Evolutionary conservation across 2,888 invertebrate species (phyloP).

Genomic region (Allophyes oxyacanthae): DNA sequence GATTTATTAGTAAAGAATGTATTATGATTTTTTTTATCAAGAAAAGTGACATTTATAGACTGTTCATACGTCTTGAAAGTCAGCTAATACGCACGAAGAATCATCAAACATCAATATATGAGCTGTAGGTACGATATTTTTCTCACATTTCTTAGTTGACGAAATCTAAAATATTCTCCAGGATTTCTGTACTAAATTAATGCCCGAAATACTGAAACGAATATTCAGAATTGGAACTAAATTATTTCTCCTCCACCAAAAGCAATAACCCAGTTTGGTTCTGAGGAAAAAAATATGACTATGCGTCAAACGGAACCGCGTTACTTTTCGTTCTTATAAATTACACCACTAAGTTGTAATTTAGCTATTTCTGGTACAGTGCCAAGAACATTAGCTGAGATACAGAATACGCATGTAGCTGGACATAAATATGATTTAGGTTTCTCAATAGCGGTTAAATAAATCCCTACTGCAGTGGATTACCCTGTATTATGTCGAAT

Average conservation of each 20-base stretch:
- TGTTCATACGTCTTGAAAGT: no score
- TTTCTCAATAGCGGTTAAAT: slow-evolving; percentile 47
- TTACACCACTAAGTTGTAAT: slow-evolving; percentile 53
- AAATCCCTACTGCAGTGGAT: slow-evolving; percentile 47
- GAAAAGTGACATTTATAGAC: no score
- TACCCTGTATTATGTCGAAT: slow-evolving; percentile 33
- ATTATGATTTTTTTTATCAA: no score
- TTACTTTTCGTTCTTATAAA: slow-evolving; percentile 47
- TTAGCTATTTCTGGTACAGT: slow-evolving; percentile 53
- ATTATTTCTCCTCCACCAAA: slow-evolving; percentile 14
- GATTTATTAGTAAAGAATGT: no score
- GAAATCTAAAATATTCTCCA: no score
- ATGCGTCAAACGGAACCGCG: slow-evolving; percentile 45
- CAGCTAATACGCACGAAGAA: no score
- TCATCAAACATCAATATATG: no score
- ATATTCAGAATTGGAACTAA: slow-evolving; percentile 3
- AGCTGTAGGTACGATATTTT: no score
- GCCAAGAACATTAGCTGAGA: slow-evolving; percentile 57
- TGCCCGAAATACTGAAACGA: neutral
- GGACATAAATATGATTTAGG: slow-evolving; percentile 58
- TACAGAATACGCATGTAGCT: slow-evolving; percentile 49
- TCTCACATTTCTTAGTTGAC: no score
- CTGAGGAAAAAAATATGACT: slow-evolving; percentile 21
- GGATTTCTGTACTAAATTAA: neutral
- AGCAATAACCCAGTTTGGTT: slow-evolving; percentile 12